Evolutionary conservation across 1,140 invertebrate species (phyloP), one percentile per base, ranked within the genome.

Genomic region (Diorhabda carinulata): DNA sequence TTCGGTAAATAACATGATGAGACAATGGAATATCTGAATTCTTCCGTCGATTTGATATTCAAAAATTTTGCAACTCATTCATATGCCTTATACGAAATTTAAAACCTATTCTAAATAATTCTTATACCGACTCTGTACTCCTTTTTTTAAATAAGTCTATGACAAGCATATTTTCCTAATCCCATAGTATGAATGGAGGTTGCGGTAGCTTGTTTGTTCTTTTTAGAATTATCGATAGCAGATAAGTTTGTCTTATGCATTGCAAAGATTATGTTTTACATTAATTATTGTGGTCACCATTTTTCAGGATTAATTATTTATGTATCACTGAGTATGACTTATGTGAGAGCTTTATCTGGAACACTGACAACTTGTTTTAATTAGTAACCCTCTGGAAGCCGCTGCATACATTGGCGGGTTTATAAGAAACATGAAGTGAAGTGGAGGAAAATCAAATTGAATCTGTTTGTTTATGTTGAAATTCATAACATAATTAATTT

Each of bases 221-320:
- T 5, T 62, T 62, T 8, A 62, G 10, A 62, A 10, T 44, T 8
- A 5, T 10, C 43, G 61, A 62, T 47, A 43, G 61, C 43, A 62
- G 61, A 62, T 62, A 62, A 41, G 61, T 62, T 62, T 43, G 43
- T 62, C 8, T 9, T 8, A 43, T 43, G 43, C 61, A 9, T 62
- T 10, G 43, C 6, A 41, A 62, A 62, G 61, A 62, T 62, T 43
- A 43, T 47, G 43, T 43, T 62, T 62, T 62, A 62, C 61, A 62
- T 62, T 43, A 62, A 62, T 62, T 62, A 62, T 62, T 43, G n/a
- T 44, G 61, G 7, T 7, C 61, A 41, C 42, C 61, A 43, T 62
- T 62, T 47, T 62, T 62, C 61, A 62, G 61, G 61, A 62, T 62
- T 62, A 62, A 43, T 62, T 62, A 62, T 62, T 62, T 62, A 62